These are phyloP conservation scores for Halcyon malimbica DNA, from an alignment of 2,113 vertebrate species.

Conservation along the genomic window DNA sequence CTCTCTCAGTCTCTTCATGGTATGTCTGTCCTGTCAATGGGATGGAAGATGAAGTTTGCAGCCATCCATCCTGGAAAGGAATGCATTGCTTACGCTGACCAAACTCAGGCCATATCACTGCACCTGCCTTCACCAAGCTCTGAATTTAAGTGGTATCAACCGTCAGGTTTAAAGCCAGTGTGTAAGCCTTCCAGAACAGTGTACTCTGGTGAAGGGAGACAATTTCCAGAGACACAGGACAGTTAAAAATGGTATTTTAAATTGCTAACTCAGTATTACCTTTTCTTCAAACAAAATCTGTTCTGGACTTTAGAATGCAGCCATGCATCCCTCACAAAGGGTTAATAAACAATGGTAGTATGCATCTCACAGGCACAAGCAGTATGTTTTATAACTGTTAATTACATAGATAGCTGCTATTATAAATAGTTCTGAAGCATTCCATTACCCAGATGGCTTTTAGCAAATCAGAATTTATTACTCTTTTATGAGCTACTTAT, in stretches of 20 bases:
- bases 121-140: not conserved
- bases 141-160: not conserved
- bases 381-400: constrained; percentile 27
- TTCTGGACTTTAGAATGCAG: not conserved
- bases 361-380: not conserved
- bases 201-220: not conserved
- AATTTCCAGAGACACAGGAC: not conserved
- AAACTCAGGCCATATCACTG: not conserved
- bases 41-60: not conserved
- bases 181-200: not conserved
- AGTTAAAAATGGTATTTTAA: not conserved
- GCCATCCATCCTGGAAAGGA: not conserved
- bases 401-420: constrained; percentile 37
- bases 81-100: not conserved
- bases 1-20: not conserved
- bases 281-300: not conserved
- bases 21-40: accelerated
- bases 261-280: not conserved
- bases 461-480: constrained; percentile 58
- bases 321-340: not conserved
- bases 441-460: constrained; percentile 50
- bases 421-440: constrained; percentile 52
- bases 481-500: constrained; percentile 32
- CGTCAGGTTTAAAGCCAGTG: not conserved
- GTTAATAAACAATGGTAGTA: constrained; percentile 6